Conservation (phyloP, 2,113 vertebrate genomes). For the Chroicocephalus ridibundus region DNA sequence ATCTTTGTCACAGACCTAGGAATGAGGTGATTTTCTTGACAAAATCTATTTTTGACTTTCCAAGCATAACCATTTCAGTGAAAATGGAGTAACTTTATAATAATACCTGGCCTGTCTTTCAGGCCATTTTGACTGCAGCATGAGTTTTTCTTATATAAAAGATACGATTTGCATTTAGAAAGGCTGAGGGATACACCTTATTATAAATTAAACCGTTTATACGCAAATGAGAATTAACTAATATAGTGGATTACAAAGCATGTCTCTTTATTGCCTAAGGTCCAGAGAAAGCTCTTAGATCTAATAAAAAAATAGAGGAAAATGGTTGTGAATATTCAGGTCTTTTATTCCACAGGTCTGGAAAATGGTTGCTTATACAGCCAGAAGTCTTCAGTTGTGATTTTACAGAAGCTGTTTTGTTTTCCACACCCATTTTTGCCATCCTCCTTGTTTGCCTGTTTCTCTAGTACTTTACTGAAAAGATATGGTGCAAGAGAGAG, state of each 20-base stretch:
- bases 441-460: background rate
- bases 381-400: background rate
- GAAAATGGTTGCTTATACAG: background rate
- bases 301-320: background rate
- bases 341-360: background rate
- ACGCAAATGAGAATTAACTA: background rate
- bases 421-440: background rate
- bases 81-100: background rate
- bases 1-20: background rate
- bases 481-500: background rate
- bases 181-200: background rate
- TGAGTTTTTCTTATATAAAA: background rate
- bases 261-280: background rate
- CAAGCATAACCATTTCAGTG: background rate
- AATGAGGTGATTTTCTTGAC: background rate
- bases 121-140: background rate
- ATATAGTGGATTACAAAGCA: background rate
- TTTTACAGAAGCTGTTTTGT: background rate
- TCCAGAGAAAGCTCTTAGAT: background rate
- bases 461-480: background rate
- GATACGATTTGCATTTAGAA: constrained; percentile 12
- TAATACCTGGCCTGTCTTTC: background rate
- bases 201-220: background rate
- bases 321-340: background rate
- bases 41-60: background rate